Evolutionary conservation across 2,113 vertebrate genomes (phyloP), one percentile per base, ranked within the genome.

Genomic region (Notothenia coriiceps): DNA sequence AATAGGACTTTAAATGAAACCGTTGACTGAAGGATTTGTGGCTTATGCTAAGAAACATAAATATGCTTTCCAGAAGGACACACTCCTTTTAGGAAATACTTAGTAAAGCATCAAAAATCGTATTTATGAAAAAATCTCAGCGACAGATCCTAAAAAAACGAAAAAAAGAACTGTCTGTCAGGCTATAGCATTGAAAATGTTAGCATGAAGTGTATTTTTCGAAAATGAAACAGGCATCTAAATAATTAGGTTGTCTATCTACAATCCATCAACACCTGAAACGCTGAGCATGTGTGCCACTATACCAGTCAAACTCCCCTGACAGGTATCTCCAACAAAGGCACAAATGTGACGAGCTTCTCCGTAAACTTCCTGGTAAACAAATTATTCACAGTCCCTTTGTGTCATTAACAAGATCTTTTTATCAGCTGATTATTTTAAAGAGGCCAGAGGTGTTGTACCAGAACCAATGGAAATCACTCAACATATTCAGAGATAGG

Each of bases 321-420:
- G 60, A 82, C 89, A 65, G 65, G 74, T 87, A 89, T 18, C 52
- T 61, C 44, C 12, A 62, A 77, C 70, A 59, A 75, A 70, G 75
- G 25, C 29, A 71, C 7, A 46, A 62, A 33, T 60, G 62, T 25
- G 68, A 56, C 4, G 2, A 9, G 9, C 43, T n/a, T 15, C 12
- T n/a, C 22, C 35, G 18, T 18, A 3, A 22, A 8, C 62, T 71
- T 54, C 62, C 40, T 4, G 40, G 50, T 76, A 66, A 13, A 70
- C 13, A 35, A 51, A 59, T 22, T 40, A 67, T 43, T 10, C 40
- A 62, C 1, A 43, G 35, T 20, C 17, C 8, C 55, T 29, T 46
- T 51, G 10, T 18, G 50, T 77, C 11, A 82, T 61, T 12, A 46
- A 15, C 46, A 51, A 33, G 2, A 52, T 59, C 15, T 18, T 79